Base-by-base conservation (phyloP, 1,140 invertebrate species). In the Chymomyza costata region DNA sequence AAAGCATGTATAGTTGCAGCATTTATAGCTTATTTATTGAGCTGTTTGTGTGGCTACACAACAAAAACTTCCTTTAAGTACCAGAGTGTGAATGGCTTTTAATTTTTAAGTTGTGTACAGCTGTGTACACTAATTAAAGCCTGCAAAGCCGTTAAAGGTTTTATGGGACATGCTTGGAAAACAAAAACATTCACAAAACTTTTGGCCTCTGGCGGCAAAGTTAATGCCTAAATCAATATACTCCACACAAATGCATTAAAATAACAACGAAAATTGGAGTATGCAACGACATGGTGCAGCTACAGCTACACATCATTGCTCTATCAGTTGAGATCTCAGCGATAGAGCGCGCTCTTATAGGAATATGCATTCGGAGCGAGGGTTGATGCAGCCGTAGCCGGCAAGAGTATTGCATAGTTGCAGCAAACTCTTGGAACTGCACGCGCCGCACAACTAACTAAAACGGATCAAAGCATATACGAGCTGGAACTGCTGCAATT, bases 261-360 rank as follows among this genome's bases (percentile, higher is more conserved):
- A 8, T 13, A 34, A 34, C 6, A 34, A 34, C 32, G 11, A 14
- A 10, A 78, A 78, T 63, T 78, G 50, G 73, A 78, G 73, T 74
- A 74, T 65, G 52, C 55, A 62, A 43, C 39, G 45, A 32, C 46
- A 6, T 45, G 46, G 49, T 49, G 44, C 58, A 58, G 56, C 55
- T 70, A 52, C 58, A 71, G 61, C 61, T 55, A 80, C 64, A 80
- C 64, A 73, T 80, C 74, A 81, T 73, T 73, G 73, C 73, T 80
- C 74, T 80, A 80, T 80, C 73, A 80, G 73, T 81, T 73, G 68
- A 68, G 73, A 80, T 80, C 73, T 80, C 41, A 25, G 50, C 70
- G 73, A 80, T 80, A 68, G 73, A 19, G 31, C 25, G 34, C 64
- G 54, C 48, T n/a, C n/a, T n/a, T n/a, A n/a, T 78, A 46, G 58